A percentile compares a stretch with the other conserved stretches of the same genome.
phyloP scores from a whole-genome alignment of 2,888 invertebrate genomes.

The Cynaeus angustus region DNA sequence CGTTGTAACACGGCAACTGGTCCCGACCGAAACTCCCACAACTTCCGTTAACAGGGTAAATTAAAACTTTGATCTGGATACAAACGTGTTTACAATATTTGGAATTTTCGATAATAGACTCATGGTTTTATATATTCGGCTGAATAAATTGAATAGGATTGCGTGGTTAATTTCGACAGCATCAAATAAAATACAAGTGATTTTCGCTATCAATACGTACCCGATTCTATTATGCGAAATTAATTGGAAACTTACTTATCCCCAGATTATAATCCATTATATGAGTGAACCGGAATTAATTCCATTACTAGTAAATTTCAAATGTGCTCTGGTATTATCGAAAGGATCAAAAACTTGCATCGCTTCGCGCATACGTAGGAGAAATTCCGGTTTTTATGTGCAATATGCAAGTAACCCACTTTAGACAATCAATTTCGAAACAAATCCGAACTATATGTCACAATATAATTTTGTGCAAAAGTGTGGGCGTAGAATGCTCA shows the following conservation, averaged over 20 bases:
- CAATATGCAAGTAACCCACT: conserved; percentile 29
- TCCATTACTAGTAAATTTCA: conserved; percentile 11
- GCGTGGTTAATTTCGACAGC: conserved; percentile 27
- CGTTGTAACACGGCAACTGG: neutral
- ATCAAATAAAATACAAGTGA: conserved; percentile 27
- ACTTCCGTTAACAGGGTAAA: conserved; percentile 2
- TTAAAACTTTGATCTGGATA: conserved; percentile 12
- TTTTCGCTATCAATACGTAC: conserved; percentile 30
- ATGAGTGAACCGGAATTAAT: conserved; percentile 20
- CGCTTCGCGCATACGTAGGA: conserved; percentile 16
- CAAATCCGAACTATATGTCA: conserved; percentile 12
- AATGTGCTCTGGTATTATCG: conserved; percentile 9
- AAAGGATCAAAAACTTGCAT: conserved; percentile 28
- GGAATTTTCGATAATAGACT: conserved; percentile 9
- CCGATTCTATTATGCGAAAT: conserved; percentile 15
- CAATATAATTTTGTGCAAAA: neutral
- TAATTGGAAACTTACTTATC: conserved; percentile 41
- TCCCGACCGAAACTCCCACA: too few species aligned
- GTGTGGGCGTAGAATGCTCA: neutral
- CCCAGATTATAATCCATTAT: conserved; percentile 11
- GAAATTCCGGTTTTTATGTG: conserved; percentile 32
- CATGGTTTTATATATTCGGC: conserved; percentile 25
- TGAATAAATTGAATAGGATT: conserved; percentile 26
- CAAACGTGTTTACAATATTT: conserved; percentile 10
- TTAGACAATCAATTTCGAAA: conserved; percentile 34